phyloP scores from a whole-genome alignment of 2,888 invertebrate species.

The Brachyptera putata region DNA sequence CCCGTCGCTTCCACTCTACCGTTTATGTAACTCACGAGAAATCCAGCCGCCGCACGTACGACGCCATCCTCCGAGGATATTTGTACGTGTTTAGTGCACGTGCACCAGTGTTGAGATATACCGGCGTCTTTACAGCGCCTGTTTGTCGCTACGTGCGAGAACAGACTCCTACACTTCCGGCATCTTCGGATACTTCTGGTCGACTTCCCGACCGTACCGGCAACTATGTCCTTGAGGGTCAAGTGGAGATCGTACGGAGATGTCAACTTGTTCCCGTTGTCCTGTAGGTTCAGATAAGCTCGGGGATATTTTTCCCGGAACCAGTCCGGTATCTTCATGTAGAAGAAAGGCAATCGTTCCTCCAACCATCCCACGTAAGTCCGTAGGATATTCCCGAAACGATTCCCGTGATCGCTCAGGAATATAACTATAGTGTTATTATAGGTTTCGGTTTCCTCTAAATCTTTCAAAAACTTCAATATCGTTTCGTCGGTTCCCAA shows the following conservation, averaged over 20 bases:
- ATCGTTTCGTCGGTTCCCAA: constrained; percentile 62
- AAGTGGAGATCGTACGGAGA: constrained; percentile 75
- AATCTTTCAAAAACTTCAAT: constrained; percentile 52
- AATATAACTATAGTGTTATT: constrained; percentile 65
- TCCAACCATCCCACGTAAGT: constrained; percentile 71
- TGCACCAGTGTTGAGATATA: constrained; percentile 71
- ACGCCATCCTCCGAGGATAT: too few relatives aligned
- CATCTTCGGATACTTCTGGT: constrained; percentile 44
- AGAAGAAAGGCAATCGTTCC: constrained; percentile 71
- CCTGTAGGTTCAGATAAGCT: constrained; percentile 52
- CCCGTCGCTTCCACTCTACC: too few relatives aligned
- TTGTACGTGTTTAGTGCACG: too few relatives aligned
- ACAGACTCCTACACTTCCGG: constrained; percentile 60
- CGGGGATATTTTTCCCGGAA: constrained; percentile 53
- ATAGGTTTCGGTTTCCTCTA: constrained; percentile 55
- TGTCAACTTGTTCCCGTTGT: constrained; percentile 62
- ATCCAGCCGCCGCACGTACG: too few relatives aligned
- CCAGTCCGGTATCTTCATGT: constrained; percentile 61
- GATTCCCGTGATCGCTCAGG: constrained; percentile 74
- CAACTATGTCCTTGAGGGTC: constrained; percentile 62
- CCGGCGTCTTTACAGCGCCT: constrained; percentile 65
- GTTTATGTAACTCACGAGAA: too few relatives aligned
- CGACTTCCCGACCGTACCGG: constrained; percentile 37
- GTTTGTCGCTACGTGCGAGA: constrained; percentile 53
- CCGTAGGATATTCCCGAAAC: constrained; percentile 67